Evolutionary conservation across 2,797 vertebrate genomes (phyloP), one percentile per base, ranked within the genome.

Genomic region (Podarcis lilfordi): DNA sequence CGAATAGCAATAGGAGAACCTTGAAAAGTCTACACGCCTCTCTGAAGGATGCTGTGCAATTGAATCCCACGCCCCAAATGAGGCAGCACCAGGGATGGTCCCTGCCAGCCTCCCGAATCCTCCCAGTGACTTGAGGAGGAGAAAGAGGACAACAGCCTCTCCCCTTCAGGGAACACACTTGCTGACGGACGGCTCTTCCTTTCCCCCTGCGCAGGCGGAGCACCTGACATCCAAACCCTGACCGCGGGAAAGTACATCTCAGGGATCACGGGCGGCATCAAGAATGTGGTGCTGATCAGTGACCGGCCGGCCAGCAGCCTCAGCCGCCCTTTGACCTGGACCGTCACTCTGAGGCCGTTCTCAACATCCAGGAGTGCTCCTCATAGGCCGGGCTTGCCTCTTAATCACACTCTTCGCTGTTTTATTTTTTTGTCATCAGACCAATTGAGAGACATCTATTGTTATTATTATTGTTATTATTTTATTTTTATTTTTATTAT

Each of bases 271-370:
- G 98, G 99, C 27, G 99, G 98, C 50, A 91, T 99, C 92, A 98
- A 96, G 95, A 98, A 98, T 74, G 95, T 99, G 96, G 96, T 96
- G 1, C 97, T 99, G 96, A 96, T 97, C 86, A 98, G 98, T 0
- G 96, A 97, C 25, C 91, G 94, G 82, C 97, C 0, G 96, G 97
- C 1, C 95, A 96, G 72, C 96, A 96, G 40, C 97, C 97, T 0
- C 96, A 94, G 0, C 97, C 96, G 91, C 97, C 98, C 81, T 95
- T 98, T 55, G 98, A 99, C 96, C 96, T 99, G 94, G 98, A 98
- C 89, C 97, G 97, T 35, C 96, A 97, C 0, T 96, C 97, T 0
- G 96, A 97, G 91, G 96, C 95, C 0, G 97, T 98, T 29, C 78
- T 97, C 93, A 97, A 98, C 37, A 97, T 96, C 80, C 96, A 95